Percentiles rank a stretch among this genome's conserved stretches.
These are phyloP conservation scores for Liparis tanakae DNA, from an alignment of 2,797 vertebrate species.

Conservation along the genomic window DNA sequence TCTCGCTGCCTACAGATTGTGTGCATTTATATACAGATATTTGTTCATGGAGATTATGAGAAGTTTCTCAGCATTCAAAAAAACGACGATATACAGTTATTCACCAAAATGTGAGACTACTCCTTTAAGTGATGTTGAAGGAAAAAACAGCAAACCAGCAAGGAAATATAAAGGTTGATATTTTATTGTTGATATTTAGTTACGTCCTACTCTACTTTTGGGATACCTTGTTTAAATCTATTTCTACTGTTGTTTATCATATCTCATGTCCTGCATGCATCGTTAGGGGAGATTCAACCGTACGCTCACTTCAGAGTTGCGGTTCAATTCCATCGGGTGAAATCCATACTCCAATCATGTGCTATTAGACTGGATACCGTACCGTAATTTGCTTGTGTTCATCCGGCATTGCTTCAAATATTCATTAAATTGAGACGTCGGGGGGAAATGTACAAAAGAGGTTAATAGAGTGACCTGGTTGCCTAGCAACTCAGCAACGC, in stretches of 20 bases:
- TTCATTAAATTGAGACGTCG: conserved; percentile 29
- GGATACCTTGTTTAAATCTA: background rate
- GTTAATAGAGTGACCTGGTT: conserved; percentile 57
- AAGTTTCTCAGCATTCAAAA: background rate
- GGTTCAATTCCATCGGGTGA: background rate
- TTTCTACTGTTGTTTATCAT: background rate
- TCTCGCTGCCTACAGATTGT: background rate
- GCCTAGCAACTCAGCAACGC: conserved; percentile 57
- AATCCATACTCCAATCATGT: background rate
- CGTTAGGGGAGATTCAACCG: background rate
- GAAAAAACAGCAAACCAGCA: background rate
- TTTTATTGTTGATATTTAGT: background rate
- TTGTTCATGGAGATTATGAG: background rate
- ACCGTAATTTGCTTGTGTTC: background rate
- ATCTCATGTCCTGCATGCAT: background rate
- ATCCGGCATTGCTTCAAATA: background rate
- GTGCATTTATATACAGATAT: background rate
- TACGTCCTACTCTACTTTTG: background rate
- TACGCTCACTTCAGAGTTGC: background rate
- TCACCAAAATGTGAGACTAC: background rate
- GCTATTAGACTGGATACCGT: background rate
- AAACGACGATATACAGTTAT: no score
- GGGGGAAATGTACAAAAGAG: conserved; percentile 31
- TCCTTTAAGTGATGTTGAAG: background rate
- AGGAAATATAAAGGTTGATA: background rate